Percentiles rank a stretch among this genome's conserved stretches.
Evolutionary conservation across 2,113 vertebrate genomes (phyloP).

Genomic region (Myiozetetes cayanensis): DNA sequence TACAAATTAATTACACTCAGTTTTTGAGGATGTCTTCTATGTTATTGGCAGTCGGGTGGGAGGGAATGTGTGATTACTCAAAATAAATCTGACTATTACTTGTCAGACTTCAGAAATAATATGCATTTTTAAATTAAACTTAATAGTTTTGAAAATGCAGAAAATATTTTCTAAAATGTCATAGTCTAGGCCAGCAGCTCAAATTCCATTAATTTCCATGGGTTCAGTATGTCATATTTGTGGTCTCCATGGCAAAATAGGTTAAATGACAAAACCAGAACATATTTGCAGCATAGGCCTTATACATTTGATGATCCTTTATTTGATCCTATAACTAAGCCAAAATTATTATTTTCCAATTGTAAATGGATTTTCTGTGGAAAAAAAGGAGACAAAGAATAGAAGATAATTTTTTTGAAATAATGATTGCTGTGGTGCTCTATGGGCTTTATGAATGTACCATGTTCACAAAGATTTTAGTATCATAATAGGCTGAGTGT

Average conservation of each 20-base stretch:
- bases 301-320: background rate
- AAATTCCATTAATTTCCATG: background rate
- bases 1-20: conserved; percentile 9
- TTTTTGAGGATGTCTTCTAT: background rate
- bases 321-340: background rate
- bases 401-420: background rate
- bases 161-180: background rate
- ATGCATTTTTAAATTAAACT: background rate
- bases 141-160: background rate
- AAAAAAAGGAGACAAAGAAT: background rate
- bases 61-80: background rate
- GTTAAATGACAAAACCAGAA: background rate
- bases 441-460: background rate
- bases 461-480: background rate
- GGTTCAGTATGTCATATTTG: background rate
- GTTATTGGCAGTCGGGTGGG: background rate
- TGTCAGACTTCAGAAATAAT: background rate
- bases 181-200: background rate
- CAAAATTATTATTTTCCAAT: background rate
- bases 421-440: background rate
- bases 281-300: background rate
- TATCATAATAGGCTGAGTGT: background rate
- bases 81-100: background rate
- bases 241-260: background rate
- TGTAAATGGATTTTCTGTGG: background rate